These are phyloP conservation scores for Ganaspis sp. DNA, from an alignment of 1,140 invertebrate genomes.

Conservation along the genomic window DNA sequence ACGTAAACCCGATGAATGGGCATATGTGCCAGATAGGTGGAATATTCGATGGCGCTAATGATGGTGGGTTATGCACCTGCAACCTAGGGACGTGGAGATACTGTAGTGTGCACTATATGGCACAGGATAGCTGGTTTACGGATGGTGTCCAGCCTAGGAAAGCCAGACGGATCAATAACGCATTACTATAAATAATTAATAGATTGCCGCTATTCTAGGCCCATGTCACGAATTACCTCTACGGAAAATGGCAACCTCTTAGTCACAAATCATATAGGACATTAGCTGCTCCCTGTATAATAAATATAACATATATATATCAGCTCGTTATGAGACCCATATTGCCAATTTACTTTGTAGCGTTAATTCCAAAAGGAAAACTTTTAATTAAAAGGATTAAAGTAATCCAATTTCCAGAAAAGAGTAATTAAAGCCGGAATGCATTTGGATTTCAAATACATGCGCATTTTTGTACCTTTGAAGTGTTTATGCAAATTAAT, in stretches of 20 bases:
- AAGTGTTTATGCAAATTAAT: too few relatives aligned
- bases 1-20: conserved; percentile 56
- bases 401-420: background rate
- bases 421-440: too few relatives aligned
- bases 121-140: conserved; percentile 43
- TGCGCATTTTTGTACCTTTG: background rate
- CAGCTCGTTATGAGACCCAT: too few relatives aligned
- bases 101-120: conserved; percentile 40
- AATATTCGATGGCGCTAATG: conserved; percentile 64
- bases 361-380: background rate
- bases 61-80: conserved; percentile 58
- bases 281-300: conserved; percentile 36
- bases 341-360: background rate
- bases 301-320: background rate
- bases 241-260: conserved; percentile 40
- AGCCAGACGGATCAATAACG: conserved; percentile 73
- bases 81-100: conserved; percentile 50
- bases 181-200: conserved; percentile 76
- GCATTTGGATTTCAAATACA: background rate
- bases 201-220: conserved; percentile 51
- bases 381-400: background rate
- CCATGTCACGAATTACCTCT: conserved; percentile 51
- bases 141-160: conserved; percentile 54
- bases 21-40: conserved; percentile 54
- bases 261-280: conserved; percentile 52